phyloP scores from a whole-genome alignment of 2,797 vertebrate genomes.

The Girardinus metallicus region DNA sequence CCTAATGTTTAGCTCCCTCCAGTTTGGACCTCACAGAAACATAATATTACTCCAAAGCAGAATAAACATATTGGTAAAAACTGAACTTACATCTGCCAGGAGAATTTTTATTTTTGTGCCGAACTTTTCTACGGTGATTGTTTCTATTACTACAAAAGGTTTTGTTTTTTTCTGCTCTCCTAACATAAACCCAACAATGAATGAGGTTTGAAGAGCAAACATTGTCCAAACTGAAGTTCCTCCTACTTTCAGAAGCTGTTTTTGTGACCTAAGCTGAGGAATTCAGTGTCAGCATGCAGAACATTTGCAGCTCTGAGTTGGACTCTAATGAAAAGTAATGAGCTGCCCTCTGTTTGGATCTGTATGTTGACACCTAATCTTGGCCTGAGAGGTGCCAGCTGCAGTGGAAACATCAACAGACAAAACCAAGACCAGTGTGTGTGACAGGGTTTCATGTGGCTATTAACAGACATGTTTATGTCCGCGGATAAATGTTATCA shows the following conservation, averaged over 20 bases:
- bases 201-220: rapidly evolving
- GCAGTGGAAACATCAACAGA: constrained; percentile 56
- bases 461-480: constrained; percentile 74
- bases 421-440: constrained; percentile 29
- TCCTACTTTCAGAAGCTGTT: not conserved
- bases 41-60: not conserved
- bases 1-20: not conserved
- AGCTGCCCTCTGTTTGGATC: constrained; percentile 16
- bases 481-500: constrained; percentile 18
- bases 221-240: not conserved
- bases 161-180: not conserved
- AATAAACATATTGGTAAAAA: not conserved
- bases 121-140: not conserved
- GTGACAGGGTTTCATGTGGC: constrained; percentile 36
- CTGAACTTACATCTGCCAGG: not conserved
- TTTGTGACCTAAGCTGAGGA: constrained; percentile 12
- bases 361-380: constrained; percentile 35
- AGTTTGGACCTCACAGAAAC: not conserved
- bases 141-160: not conserved
- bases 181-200: not conserved
- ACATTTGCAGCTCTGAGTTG: constrained; percentile 11
- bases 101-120: not conserved
- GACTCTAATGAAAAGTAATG: constrained; percentile 56
- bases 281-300: constrained; percentile 17
- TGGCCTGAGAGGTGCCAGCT: constrained; percentile 31